Conservation (phyloP, 2,888 invertebrate genomes). For the Leucania comma region DNA sequence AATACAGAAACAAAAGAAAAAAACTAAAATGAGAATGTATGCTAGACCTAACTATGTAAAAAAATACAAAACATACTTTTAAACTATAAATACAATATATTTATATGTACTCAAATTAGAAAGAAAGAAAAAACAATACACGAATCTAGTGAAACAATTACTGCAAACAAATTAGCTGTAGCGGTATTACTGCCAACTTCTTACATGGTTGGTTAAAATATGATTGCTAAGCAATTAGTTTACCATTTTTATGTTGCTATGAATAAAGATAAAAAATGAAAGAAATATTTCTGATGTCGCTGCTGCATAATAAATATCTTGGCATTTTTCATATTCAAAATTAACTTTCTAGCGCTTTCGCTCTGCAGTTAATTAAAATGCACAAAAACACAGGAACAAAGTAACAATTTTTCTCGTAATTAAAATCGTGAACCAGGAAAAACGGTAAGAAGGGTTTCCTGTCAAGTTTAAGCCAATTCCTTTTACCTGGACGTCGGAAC, state of each 20-base stretch:
- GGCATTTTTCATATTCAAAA: conserved; percentile 19
- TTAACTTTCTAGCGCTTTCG: background rate
- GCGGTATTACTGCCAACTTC: no score
- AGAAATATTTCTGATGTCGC: background rate
- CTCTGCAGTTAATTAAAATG: conserved; percentile 8
- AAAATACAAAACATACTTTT: no score
- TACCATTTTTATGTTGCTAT: background rate
- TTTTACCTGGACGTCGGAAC: conserved; percentile 51
- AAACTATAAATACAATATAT: no score
- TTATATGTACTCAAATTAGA: no score
- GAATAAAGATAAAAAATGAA: background rate
- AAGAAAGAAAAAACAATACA: no score
- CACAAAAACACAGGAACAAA: conserved; percentile 5
- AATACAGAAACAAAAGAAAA: no score
- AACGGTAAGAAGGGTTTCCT: conserved; percentile 59
- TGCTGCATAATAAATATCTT: conserved; percentile 2
- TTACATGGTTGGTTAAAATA: no score
- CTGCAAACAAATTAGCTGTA: no score
- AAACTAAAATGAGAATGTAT: no score
- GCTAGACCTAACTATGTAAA: no score
- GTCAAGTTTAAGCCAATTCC: conserved; percentile 60
- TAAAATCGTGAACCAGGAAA: conserved; percentile 42
- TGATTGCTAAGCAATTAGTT: background rate
- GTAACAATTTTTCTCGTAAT: conserved; percentile 29
- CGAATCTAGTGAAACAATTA: no score